Evolutionary conservation across 2,888 invertebrate species (phyloP).

Genomic region (Rhagophthalmus giganteus): DNA sequence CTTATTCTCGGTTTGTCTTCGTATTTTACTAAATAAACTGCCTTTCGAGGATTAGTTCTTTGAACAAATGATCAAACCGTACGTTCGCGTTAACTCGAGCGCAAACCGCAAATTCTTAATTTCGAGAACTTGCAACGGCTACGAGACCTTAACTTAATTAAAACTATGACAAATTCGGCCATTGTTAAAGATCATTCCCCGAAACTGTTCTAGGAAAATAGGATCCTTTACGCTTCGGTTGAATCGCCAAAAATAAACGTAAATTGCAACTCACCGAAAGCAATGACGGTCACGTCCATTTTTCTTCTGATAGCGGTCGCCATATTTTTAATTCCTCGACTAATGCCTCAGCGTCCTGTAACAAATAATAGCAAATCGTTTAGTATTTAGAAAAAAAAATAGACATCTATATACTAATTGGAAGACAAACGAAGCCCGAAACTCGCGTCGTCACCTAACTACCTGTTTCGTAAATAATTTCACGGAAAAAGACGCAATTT

Average conservation of each 20-base stretch:
- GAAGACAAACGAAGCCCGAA: too few species aligned
- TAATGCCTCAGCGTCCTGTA: neutral
- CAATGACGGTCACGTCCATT: neutral
- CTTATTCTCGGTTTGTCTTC: slow-evolving; percentile 6
- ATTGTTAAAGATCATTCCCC: slow-evolving; percentile 9
- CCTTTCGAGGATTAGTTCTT: slow-evolving; percentile 5
- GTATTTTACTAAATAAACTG: slow-evolving; percentile 16
- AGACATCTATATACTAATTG: too few species aligned
- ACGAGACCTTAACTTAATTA: slow-evolving; percentile 2
- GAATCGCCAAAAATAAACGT: neutral
- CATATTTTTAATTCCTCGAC: neutral
- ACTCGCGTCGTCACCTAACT: too few species aligned
- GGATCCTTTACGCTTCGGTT: slow-evolving; percentile 11
- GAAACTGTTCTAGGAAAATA: slow-evolving; percentile 10
- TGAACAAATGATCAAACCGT: slow-evolving; percentile 3
- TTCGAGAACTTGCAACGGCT: neutral
- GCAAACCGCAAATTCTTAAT: slow-evolving; percentile 1
- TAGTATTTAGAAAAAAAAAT: too few species aligned
- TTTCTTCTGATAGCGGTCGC: neutral
- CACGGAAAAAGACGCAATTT: too few species aligned
- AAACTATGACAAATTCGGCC: slow-evolving; percentile 5
- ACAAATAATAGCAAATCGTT: neutral
- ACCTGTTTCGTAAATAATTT: too few species aligned
- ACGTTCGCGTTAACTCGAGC: neutral
- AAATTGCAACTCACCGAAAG: neutral